These are phyloP conservation scores for Peromyscus leucopus DNA, from an alignment of 2,113 vertebrate genomes.

Conservation along the genomic window DNA sequence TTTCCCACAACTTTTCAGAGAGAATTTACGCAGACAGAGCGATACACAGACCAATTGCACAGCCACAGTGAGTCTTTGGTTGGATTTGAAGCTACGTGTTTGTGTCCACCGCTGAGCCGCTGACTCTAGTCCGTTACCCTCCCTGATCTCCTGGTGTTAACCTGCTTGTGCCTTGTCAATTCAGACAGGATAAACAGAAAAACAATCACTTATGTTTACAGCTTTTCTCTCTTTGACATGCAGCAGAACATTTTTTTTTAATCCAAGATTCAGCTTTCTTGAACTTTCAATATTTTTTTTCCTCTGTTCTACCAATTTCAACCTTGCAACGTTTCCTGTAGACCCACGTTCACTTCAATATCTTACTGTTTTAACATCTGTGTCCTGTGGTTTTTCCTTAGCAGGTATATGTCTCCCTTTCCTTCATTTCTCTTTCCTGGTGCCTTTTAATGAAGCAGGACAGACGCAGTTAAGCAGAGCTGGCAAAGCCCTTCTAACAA, in stretches of 20 bases:
- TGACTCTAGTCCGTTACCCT: constrained; percentile 28
- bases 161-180: constrained; percentile 35
- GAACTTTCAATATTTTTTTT: constrained; percentile 16
- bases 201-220: constrained; percentile 16
- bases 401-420: not conserved
- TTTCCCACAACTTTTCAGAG: constrained; percentile 71
- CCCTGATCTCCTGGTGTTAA: not conserved
- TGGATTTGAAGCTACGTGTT: not conserved
- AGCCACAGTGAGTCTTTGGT: not conserved
- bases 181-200: constrained; percentile 53
- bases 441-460: constrained; percentile 59
- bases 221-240: constrained; percentile 36
- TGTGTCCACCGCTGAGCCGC: not conserved
- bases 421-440: not conserved
- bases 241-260: constrained; percentile 14
- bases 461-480: constrained; percentile 56
- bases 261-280: constrained; percentile 45
- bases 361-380: not conserved
- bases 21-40: not conserved
- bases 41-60: not conserved
- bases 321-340: not conserved
- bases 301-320: constrained; percentile 12
- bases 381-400: constrained; percentile 8
- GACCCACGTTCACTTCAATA: not conserved
- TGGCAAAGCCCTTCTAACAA: constrained; percentile 34